Base-by-base conservation (phyloP, 2,797 vertebrate species). In the Discoglossus pictus region DNA sequence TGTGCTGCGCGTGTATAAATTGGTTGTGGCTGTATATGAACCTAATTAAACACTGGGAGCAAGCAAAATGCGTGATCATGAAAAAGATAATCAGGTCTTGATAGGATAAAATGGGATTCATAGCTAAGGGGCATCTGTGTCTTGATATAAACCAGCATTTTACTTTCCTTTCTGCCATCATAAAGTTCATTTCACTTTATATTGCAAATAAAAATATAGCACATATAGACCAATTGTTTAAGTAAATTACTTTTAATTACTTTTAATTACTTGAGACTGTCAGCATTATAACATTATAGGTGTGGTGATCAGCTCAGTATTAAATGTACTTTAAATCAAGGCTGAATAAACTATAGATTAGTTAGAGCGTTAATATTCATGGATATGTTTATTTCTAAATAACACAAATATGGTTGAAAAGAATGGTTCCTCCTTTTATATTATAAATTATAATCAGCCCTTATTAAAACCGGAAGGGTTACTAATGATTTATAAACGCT, bases 161-260 rank as follows among this genome's bases (percentile, higher is more conserved):
- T 67, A 64, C 62, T 72, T 66, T 52, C 53, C 65, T 65, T 69
- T 74, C 76, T 77, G 60, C 80, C 76, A 70, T 55, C 55, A 65
- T 31, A 68, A 62, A 69, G 47, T 69, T 75, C 76, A 68, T 79
- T 63, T 56, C 47, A 59, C 50, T 81, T 76, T 73, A 35, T 31
- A 20, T 67, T 55, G 66, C 71, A 75, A 77, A 73, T 82, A 82
- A 83, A 63, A 80, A 72, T 73, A 66, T 73, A 80, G 62, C 73
- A 52, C 73, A 74, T 61, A 54, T 78, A 78, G 79, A 82, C 56
- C 74, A 75, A 75, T 78, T 76, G 78, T 80, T 82, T 82, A 80
- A 63, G 75, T 75, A 83, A 77, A 78, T 79, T 78, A 78, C 74
- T 80, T 85, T n/a, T n/a, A n/a, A n/a, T n/a, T n/a, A n/a, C n/a